Percentiles rank a stretch among this genome's conserved stretches.
Conservation (phyloP, 92 coral and sea anemone species). For the Epizoanthus scotinus region DNA sequence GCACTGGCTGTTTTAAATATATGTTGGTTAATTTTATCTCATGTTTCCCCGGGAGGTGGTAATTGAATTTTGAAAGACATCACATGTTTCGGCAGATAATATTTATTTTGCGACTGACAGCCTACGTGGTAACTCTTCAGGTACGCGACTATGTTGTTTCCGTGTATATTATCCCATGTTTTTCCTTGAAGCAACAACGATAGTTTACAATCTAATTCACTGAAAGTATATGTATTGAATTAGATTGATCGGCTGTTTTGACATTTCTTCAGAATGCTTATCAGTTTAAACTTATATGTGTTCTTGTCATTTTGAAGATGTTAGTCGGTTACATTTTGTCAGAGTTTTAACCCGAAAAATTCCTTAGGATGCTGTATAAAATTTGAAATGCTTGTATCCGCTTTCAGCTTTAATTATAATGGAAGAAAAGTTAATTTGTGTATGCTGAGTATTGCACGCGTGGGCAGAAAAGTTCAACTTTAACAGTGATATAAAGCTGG, state of each 20-base stretch:
- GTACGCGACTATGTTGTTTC: neutral
- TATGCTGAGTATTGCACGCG: neutral
- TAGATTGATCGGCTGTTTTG: neutral
- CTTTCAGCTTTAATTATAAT: neutral
- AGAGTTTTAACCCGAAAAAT: neutral
- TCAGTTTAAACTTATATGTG: neutral
- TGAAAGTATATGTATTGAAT: neutral
- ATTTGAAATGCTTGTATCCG: neutral
- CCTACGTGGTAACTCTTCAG: neutral
- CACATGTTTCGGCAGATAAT: neutral
- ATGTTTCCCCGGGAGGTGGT: constrained; percentile 12
- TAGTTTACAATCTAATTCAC: neutral
- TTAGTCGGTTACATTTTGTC: neutral
- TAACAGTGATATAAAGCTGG: neutral
- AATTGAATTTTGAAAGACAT: constrained; percentile 10
- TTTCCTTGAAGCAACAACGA: neutral
- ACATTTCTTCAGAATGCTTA: neutral
- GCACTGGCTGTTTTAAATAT: too few species aligned
- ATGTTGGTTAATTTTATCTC: constrained; percentile 13
- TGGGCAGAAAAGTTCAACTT: neutral
- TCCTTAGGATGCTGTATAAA: neutral
- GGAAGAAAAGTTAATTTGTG: neutral
- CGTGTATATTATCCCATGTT: too few species aligned
- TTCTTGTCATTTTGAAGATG: neutral
- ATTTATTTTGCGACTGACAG: neutral